A percentile compares a stretch with the other conserved stretches of the same genome.
Evolutionary conservation across 2,113 vertebrate species (phyloP).

Genomic region (Origma solitaria): DNA sequence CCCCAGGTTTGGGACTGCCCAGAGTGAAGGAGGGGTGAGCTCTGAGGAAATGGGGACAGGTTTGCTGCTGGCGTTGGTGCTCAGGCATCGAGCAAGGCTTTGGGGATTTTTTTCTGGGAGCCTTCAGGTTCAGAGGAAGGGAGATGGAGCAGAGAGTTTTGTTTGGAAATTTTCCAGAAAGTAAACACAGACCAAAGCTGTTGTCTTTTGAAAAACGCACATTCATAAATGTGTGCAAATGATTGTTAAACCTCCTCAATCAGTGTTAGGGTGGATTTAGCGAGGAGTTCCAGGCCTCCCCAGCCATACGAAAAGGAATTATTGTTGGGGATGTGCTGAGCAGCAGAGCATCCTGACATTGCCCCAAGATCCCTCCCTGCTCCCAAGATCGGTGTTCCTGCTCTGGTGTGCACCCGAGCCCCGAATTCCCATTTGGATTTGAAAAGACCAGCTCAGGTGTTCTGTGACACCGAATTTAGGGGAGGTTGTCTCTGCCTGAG

Average conservation of each 20-base stretch:
- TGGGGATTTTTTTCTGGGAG: neutral
- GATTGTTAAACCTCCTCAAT: no score
- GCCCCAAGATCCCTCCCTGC: conserved; percentile 7
- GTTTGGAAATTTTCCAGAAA: neutral
- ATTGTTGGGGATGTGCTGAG: neutral
- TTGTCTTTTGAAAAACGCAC: rapidly evolving
- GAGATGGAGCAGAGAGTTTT: no score
- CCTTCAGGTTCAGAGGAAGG: no score
- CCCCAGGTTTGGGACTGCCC: neutral
- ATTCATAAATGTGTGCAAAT: neutral
- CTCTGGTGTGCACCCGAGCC: no score
- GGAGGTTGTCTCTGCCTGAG: conserved; percentile 22
- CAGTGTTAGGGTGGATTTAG: neutral
- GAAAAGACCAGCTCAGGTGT: neutral
- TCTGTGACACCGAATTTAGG: neutral
- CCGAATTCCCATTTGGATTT: no score
- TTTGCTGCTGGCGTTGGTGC: neutral
- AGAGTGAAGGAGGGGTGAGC: neutral
- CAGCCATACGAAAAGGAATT: conserved; percentile 12
- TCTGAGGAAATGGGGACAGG: neutral
- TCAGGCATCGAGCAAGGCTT: neutral
- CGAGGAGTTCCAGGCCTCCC: neutral
- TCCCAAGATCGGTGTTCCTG: no score
- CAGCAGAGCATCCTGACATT: neutral
- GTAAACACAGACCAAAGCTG: neutral